Evolutionary conservation across 2,113 vertebrate species (phyloP).

Genomic region (Psephotus haematonotus): DNA sequence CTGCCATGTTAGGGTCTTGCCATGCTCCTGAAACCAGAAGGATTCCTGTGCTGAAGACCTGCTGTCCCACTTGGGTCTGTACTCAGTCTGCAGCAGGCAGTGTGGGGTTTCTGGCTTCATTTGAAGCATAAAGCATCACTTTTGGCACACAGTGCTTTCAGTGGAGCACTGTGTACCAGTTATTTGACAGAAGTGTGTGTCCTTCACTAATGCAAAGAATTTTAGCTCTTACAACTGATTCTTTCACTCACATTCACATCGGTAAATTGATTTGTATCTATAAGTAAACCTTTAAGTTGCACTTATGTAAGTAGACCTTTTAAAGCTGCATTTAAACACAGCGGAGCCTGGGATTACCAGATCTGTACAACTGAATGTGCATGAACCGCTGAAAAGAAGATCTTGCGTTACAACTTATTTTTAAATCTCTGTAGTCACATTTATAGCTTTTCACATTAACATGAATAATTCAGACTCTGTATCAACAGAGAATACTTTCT

Average conservation of each 20-base stretch:
- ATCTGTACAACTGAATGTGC: background rate
- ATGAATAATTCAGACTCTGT: background rate
- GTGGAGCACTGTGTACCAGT: background rate
- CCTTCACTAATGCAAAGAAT: background rate
- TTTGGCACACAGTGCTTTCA: background rate
- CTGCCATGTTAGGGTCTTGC: background rate
- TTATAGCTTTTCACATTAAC: background rate
- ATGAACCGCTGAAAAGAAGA: background rate
- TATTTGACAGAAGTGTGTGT: background rate
- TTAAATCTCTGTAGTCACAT: background rate
- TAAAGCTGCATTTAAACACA: background rate
- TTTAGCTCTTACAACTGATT: background rate
- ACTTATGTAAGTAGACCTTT: background rate
- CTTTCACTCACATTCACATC: background rate
- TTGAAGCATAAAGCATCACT: background rate
- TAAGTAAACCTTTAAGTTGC: background rate
- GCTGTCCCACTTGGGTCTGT: background rate
- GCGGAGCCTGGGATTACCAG: background rate
- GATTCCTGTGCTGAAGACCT: background rate
- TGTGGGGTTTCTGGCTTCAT: background rate
- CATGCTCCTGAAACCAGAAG: background rate
- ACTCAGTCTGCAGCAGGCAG: fast-evolving
- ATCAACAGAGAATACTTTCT: background rate
- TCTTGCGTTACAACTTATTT: background rate
- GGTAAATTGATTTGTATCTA: background rate